Evolutionary conservation across 2,113 vertebrate species (phyloP).

Genomic region (Plestiodon gilberti): DNA sequence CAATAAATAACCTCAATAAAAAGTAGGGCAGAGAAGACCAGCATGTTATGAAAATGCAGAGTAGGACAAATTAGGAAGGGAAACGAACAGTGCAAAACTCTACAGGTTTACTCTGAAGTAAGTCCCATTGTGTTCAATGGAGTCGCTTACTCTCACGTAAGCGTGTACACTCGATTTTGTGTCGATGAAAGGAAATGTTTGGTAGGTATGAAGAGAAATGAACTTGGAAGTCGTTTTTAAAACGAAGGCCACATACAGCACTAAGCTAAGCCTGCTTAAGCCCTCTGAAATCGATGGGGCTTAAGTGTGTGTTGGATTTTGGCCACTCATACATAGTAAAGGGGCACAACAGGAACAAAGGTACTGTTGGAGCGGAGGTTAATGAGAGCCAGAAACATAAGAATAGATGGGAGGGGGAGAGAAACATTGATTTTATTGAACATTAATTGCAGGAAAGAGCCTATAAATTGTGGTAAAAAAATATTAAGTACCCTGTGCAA

Average conservation of each 20-base stretch:
- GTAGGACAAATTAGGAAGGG: too few species aligned
- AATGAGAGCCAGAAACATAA: slow-evolving; percentile 62
- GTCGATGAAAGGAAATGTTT: background rate
- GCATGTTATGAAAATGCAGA: too few species aligned
- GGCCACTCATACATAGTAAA: fast-evolving
- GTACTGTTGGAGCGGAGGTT: slow-evolving; percentile 13
- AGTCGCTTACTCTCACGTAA: too few species aligned
- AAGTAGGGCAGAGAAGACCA: too few species aligned
- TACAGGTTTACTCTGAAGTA: too few species aligned
- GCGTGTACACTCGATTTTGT: background rate
- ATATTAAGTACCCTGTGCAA: slow-evolving; percentile 74
- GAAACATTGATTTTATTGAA: slow-evolving; percentile 80
- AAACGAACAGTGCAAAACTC: too few species aligned
- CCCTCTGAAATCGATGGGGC: background rate
- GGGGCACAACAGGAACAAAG: background rate
- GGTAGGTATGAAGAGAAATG: background rate
- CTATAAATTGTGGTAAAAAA: slow-evolving; percentile 75
- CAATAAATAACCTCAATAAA: too few species aligned
- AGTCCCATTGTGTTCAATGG: too few species aligned
- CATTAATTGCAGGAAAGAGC: slow-evolving; percentile 79
- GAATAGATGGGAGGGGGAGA: slow-evolving; percentile 52
- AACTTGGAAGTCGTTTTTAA: background rate
- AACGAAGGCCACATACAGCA: background rate
- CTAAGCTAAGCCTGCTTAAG: background rate
- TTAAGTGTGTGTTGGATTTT: background rate